Evolutionary conservation across 2,113 vertebrate genomes (phyloP).

Genomic region (Hypocryptadius cinnamomeus): DNA sequence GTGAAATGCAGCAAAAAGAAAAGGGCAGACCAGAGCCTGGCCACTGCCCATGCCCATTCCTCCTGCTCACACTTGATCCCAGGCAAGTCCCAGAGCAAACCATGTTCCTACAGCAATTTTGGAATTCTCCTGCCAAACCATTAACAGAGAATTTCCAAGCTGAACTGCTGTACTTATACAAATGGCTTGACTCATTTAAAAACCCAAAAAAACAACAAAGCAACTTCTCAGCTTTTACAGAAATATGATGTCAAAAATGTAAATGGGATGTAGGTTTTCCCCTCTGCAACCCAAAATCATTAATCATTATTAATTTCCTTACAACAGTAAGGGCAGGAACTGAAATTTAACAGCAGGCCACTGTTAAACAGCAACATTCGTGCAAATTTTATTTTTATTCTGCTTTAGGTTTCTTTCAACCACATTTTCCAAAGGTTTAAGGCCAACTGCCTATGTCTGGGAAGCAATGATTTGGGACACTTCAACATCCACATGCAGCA

Average conservation of each 20-base stretch:
- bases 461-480: not conserved
- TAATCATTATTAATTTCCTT: not conserved
- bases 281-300: not conserved
- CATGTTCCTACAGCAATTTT: not conserved
- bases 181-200: not conserved
- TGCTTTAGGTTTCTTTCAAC: not conserved
- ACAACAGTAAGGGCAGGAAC: not conserved
- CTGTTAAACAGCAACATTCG: not conserved
- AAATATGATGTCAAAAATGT: not conserved
- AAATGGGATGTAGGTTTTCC: not conserved
- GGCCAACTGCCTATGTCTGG: not conserved
- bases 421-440: not conserved
- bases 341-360: not conserved
- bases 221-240: not conserved
- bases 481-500: not conserved
- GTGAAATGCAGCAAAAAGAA: not conserved
- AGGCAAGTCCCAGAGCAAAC: not conserved
- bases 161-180: not conserved
- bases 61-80: not conserved
- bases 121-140: not conserved
- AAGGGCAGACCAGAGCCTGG: not conserved
- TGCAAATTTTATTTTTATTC: not conserved
- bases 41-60: not conserved
- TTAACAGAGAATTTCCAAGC: not conserved
- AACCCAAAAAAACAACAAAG: not conserved